Conservation (phyloP, 2,113 vertebrate genomes). For the Pteronura brasiliensis region DNA sequence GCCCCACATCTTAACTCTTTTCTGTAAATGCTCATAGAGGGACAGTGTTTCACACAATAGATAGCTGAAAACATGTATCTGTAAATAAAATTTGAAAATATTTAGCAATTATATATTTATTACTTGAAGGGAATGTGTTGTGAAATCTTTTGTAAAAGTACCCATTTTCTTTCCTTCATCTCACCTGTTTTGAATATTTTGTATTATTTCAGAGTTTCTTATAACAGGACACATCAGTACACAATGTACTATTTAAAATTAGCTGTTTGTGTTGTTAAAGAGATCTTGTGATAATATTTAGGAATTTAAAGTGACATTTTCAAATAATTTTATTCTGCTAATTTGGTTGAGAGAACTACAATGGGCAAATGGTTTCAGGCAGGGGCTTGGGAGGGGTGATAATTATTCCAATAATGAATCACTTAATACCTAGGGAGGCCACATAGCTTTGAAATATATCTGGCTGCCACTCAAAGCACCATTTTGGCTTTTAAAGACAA, state of each 20-base stretch:
- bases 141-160: background rate
- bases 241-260: background rate
- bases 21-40: background rate
- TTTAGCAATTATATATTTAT: background rate
- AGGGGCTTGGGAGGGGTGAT: too few species aligned
- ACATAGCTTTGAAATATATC: background rate
- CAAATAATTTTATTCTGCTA: background rate
- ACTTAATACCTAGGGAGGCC: background rate
- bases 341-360: background rate
- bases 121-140: background rate
- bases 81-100: background rate
- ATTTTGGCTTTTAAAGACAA: conserved; percentile 1
- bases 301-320: conserved; percentile 39
- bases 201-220: background rate
- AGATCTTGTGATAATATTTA: background rate
- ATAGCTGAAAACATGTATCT: background rate
- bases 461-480: background rate
- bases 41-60: background rate
- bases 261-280: background rate
- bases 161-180: background rate
- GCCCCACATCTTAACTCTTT: background rate
- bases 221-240: background rate
- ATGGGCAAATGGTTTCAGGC: background rate
- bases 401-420: background rate
- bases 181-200: background rate